Conservation (phyloP, 2,888 invertebrate species). For the Lithodes maja region DNA sequence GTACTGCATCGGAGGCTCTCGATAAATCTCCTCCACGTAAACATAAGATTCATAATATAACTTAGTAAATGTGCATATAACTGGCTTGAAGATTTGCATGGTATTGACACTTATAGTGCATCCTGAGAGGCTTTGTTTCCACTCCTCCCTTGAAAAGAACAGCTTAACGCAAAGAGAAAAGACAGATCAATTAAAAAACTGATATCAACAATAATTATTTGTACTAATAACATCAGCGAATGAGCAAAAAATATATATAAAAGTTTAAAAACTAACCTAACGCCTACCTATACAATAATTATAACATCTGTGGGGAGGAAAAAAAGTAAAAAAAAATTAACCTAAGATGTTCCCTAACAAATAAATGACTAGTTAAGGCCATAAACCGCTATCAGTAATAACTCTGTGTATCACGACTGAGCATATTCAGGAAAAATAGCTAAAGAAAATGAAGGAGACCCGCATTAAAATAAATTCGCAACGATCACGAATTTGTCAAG, state of each 20-base stretch:
- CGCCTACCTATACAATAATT: slow-evolving; percentile 42
- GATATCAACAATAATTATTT: slow-evolving; percentile 66
- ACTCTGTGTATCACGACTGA: slow-evolving; percentile 57
- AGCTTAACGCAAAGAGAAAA: slow-evolving; percentile 23
- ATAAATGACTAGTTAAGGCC: slow-evolving; percentile 68
- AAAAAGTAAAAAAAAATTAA: slow-evolving; percentile 39
- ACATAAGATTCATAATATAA: too few species aligned
- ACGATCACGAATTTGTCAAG: slow-evolving; percentile 47
- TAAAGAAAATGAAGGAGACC: slow-evolving; percentile 53
- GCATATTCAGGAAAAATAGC: slow-evolving; percentile 57
- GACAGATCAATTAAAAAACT: slow-evolving; percentile 29
- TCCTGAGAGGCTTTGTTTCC: background rate
- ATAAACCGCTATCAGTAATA: slow-evolving; percentile 44
- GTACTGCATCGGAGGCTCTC: too few species aligned
- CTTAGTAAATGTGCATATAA: background rate
- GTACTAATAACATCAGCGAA: slow-evolving; percentile 63
- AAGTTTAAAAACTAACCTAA: slow-evolving; percentile 60
- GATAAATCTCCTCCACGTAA: too few species aligned
- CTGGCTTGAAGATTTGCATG: background rate
- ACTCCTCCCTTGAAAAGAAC: slow-evolving; percentile 4
- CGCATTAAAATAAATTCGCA: slow-evolving; percentile 66
- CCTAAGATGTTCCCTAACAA: slow-evolving; percentile 55
- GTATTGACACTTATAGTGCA: background rate
- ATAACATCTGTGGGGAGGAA: slow-evolving; percentile 47
- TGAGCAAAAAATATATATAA: slow-evolving; percentile 62